A percentile compares a stretch with the other conserved stretches of the same genome.
Conservation (phyloP, 2,113 vertebrate genomes). For the Aspidoscelis tigris region DNA sequence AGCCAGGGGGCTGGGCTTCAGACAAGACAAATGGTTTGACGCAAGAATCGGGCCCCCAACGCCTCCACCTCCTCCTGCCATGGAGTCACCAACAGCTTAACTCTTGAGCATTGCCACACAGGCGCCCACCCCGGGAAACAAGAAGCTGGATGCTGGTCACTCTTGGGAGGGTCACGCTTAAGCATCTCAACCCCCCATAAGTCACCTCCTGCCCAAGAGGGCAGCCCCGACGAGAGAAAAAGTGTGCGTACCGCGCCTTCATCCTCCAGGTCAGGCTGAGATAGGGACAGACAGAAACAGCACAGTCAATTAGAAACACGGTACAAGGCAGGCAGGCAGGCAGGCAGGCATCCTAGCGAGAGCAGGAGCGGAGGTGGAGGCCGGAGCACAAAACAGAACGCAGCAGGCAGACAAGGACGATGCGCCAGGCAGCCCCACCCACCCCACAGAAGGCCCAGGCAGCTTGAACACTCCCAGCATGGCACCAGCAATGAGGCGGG, state of each 20-base stretch:
- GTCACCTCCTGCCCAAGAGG: slow-evolving; percentile 4
- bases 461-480: neutral
- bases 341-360: neutral
- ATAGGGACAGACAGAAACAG: slow-evolving; percentile 80
- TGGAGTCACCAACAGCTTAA: no score
- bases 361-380: neutral
- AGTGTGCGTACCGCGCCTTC: slow-evolving; percentile 88
- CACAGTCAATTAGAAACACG: slow-evolving; percentile 75
- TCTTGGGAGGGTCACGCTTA: neutral
- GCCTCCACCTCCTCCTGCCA: no score
- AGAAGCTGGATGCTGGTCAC: neutral
- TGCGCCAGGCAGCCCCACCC: fast-evolving
- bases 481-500: no score
- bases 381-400: neutral
- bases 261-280: slow-evolving; percentile 86
- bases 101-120: no score
- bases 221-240: slow-evolving; percentile 61
- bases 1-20: no score
- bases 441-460: neutral
- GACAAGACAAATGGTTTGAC: neutral
- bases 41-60: neutral
- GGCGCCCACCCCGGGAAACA: neutral
- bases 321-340: neutral
- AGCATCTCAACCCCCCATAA: slow-evolving; percentile 1
- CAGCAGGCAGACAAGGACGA: neutral